A percentile compares a stretch with the other conserved stretches of the same genome.
Evolutionary conservation across 2,113 vertebrate species (phyloP).

Genomic region (Nymphicus hollandicus): DNA sequence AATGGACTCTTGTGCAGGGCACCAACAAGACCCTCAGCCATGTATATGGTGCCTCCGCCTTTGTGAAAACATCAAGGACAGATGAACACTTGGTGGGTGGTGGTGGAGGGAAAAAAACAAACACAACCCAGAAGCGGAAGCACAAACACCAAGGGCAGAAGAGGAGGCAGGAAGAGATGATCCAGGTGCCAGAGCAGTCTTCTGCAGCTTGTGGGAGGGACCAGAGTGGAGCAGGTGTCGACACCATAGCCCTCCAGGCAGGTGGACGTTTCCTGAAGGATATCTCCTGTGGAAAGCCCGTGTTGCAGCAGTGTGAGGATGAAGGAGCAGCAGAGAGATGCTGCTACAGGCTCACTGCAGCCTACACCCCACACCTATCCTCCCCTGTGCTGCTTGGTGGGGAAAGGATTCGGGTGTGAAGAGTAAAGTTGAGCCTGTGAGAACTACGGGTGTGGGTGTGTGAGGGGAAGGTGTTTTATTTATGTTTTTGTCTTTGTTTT

Average conservation of each 20-base stretch:
- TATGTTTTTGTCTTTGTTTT: background rate
- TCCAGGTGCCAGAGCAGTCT: background rate
- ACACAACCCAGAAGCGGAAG: background rate
- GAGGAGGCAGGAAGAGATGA: background rate
- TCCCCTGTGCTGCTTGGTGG: fast-evolving
- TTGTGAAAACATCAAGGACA: background rate
- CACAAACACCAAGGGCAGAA: background rate
- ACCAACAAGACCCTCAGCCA: background rate
- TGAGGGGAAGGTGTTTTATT: background rate
- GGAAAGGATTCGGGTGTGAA: background rate
- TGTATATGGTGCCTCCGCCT: fast-evolving
- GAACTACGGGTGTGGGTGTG: fast-evolving
- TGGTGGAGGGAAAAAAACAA: fast-evolving
- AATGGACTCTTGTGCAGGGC: background rate
- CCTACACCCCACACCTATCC: fast-evolving
- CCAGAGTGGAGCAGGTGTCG: fast-evolving
- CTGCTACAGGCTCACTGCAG: fast-evolving
- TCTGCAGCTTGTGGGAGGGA: background rate
- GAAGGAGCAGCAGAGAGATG: background rate
- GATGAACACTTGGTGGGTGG: background rate
- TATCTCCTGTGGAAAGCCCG: background rate
- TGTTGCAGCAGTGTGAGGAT: fast-evolving
- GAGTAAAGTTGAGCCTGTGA: background rate
- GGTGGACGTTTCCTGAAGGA: background rate
- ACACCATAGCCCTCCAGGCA: no score